Evolutionary conservation across 2,113 vertebrate species (phyloP), one percentile per base, ranked within the genome.

Genomic region (Peromyscus californicus): DNA sequence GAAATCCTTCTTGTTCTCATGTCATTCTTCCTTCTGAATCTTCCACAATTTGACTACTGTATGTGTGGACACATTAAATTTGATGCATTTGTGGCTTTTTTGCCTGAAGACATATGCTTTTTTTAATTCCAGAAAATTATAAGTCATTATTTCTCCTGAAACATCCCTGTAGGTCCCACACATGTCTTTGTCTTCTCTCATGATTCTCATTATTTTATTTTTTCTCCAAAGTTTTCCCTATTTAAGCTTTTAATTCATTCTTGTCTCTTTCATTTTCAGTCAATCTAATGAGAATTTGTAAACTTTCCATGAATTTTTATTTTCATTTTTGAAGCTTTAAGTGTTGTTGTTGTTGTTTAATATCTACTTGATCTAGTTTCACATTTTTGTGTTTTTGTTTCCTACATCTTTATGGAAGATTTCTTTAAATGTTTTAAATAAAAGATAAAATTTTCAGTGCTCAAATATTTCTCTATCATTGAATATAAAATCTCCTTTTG

Each of bases 331-430:
- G 42, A 90, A 54, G 59, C 10, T 82, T 96, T 6, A 48, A 39
- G 78, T 45, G 8, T 29, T 74, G 29, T 10, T 72, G 29, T 10
- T 72, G 26, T 10, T 76, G 21, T 29, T 76, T 61, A 63, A 54
- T n/a, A 36, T 59, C 54, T 61, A n/a, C 31, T 19, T 39, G 39
- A 69, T 75, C 16, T 87, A 79, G 19, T 79, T 94, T 94, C 82
- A n/a, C 39, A 63, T 92, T 83, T 3, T 92, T 48, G 92, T 78
- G 5, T 86, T 92, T 93, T 89, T 93, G 10, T 93, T 96, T 95
- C 10, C 48, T 57, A 36, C 7, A 54, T 54, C 45, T 19, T 96
- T 65, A 39, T 36, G 33, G 15, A 19, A 85, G 8, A 48, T 48
- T 48, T 48, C 9, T 91, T 48, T 78, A 89, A 89, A 76, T 15